Evolutionary conservation across 2,888 invertebrate genomes (phyloP).

Genomic region (Sussaba pulchella): DNA sequence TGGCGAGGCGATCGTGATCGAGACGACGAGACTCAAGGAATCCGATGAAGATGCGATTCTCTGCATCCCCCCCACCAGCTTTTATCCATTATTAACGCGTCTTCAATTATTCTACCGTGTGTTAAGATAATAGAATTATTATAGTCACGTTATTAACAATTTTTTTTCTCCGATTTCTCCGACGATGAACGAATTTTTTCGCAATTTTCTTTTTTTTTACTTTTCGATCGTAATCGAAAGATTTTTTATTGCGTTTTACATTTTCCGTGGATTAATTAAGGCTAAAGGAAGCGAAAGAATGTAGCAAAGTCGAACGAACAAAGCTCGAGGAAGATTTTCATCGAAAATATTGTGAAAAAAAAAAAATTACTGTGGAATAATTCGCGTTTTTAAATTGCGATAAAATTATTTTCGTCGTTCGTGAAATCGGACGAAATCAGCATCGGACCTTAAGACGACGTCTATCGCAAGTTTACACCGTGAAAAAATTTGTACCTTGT

Average conservation of each 20-base stretch:
- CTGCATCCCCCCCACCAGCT: constrained; percentile 5
- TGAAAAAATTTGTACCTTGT: constrained; percentile 53
- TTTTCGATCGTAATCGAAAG: neutral
- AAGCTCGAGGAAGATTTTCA: neutral
- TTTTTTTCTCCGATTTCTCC: constrained; percentile 43
- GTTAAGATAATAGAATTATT: constrained; percentile 18
- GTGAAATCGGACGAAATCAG: constrained; percentile 40
- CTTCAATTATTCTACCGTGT: constrained; percentile 11
- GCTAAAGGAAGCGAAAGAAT: too few relatives aligned
- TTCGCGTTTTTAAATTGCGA: neutral
- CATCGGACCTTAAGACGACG: neutral
- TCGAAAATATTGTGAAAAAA: constrained; percentile 31
- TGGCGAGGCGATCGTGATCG: neutral
- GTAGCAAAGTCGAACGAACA: too few relatives aligned
- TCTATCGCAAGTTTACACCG: neutral
- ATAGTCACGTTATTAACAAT: constrained; percentile 41
- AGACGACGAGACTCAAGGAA: constrained; percentile 26
- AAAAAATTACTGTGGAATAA: neutral
- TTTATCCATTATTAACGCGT: neutral
- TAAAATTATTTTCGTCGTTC: constrained; percentile 11
- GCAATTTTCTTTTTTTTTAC: too few relatives aligned
- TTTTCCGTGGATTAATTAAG: too few relatives aligned
- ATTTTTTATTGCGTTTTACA: constrained; percentile 20
- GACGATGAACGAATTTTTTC: neutral
- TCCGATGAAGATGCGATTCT: constrained; percentile 38